A percentile compares a stretch with the other conserved stretches of the same genome.
These are phyloP conservation scores for Zhengitettix transpicula DNA, from an alignment of 2,888 invertebrate genomes.

Conservation along the genomic window DNA sequence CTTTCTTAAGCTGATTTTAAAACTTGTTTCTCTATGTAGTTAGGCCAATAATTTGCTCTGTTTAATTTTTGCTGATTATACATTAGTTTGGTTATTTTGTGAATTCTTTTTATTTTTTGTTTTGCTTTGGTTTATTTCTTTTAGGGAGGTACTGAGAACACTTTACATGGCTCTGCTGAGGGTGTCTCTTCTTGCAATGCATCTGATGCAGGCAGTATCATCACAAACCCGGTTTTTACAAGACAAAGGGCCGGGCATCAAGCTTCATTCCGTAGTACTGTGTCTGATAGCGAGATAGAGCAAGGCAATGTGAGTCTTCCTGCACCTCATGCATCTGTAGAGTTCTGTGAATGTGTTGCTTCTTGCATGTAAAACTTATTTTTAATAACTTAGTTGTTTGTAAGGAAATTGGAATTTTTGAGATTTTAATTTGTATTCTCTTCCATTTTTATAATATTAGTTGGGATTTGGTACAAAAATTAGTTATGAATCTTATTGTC, in stretches of 20 bases:
- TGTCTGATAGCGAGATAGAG: constrained; percentile 88
- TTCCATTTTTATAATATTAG: no score
- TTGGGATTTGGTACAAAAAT: no score
- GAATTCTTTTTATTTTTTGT: constrained; percentile 2
- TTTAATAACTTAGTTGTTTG: no score
- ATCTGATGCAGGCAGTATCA: constrained; percentile 61
- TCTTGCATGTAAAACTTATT: no score
- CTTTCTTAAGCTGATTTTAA: no score
- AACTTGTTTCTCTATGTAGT: no score
- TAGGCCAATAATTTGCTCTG: neutral
- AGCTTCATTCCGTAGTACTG: constrained; percentile 67
- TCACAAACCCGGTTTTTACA: constrained; percentile 60
- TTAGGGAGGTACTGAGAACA: constrained; percentile 10
- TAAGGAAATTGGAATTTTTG: no score
- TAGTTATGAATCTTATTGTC: no score
- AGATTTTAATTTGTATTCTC: no score
- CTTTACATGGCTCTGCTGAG: constrained; percentile 14
- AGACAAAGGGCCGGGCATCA: constrained; percentile 56
- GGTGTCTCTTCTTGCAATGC: constrained; percentile 14
- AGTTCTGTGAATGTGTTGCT: no score
- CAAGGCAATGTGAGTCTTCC: constrained; percentile 60
- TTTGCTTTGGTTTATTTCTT: constrained; percentile 5
- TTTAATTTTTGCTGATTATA: neutral
- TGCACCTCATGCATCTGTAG: no score
- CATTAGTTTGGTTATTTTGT: neutral